Conservation (phyloP, 2,888 invertebrate genomes). For the Polyommatus iphigenia region DNA sequence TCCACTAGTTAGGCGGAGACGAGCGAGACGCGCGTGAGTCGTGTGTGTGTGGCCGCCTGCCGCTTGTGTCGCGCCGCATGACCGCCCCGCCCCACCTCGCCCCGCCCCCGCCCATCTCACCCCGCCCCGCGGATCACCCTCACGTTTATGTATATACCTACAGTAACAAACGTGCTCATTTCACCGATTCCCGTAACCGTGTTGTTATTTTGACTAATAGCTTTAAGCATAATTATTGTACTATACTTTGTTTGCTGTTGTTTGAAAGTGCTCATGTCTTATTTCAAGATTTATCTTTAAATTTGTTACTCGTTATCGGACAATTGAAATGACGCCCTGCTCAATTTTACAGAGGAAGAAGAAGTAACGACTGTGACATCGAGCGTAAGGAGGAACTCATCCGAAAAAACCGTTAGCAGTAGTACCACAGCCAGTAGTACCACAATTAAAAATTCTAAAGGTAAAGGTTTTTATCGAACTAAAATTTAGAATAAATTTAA, state of each 20-base stretch:
- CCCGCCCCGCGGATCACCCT: constrained; percentile 44
- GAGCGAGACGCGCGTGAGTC: constrained; percentile 78
- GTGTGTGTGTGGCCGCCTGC: constrained; percentile 75
- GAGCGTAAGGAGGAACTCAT: constrained; percentile 74
- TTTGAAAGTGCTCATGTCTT: constrained; percentile 41
- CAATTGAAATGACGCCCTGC: not conserved
- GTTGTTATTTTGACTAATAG: constrained; percentile 77
- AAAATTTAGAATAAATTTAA: too few species aligned
- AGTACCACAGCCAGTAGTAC: constrained; percentile 79
- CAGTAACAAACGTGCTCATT: constrained; percentile 63
- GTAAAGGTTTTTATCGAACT: constrained; percentile 48
- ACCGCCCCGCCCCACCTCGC: constrained; percentile 49
- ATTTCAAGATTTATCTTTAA: not conserved
- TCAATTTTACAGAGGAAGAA: constrained; percentile 67
- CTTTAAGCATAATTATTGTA: constrained; percentile 63
- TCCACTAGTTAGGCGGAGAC: constrained; percentile 73
- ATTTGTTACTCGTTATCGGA: not conserved
- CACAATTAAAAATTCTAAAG: constrained; percentile 82
- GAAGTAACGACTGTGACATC: constrained; percentile 74
- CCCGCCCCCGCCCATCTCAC: constrained; percentile 37
- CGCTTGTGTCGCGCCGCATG: constrained; percentile 67
- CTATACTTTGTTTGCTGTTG: constrained; percentile 66
- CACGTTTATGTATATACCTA: constrained; percentile 66
- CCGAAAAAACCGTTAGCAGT: constrained; percentile 80
- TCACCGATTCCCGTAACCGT: constrained; percentile 69